A percentile compares a stretch with the other conserved stretches of the same genome.
Evolutionary conservation across 2,113 vertebrate genomes (phyloP).

Genomic region (Cheirogaleus medius): DNA sequence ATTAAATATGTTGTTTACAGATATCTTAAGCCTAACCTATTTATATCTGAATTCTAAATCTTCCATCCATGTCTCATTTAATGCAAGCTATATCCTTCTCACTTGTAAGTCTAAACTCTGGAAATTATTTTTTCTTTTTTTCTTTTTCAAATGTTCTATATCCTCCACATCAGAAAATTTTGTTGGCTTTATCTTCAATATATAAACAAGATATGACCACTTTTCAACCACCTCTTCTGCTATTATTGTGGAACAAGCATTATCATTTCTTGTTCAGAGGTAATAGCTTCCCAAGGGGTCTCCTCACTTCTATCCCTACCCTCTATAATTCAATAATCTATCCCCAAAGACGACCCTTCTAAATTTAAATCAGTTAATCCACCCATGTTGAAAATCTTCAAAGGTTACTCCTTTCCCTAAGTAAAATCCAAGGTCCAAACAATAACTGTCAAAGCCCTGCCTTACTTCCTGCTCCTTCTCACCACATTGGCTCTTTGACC

Average conservation of each 20-base stretch:
- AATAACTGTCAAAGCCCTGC: background rate
- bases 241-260: background rate
- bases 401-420: background rate
- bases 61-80: background rate
- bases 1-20: background rate
- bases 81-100: accelerated
- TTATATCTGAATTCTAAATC: background rate
- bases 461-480: background rate
- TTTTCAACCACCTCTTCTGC: background rate
- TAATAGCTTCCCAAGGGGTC: background rate
- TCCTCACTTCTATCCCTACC: background rate
- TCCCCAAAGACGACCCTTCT: background rate
- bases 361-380: background rate
- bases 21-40: background rate
- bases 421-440: background rate
- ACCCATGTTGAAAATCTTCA: background rate
- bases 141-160: background rate
- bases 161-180: background rate
- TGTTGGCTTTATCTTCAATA: background rate
- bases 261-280: background rate
- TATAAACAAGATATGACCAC: background rate
- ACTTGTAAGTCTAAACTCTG: background rate
- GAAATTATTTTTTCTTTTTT: background rate
- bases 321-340: background rate
- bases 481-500: background rate